phyloP scores from a whole-genome alignment of 2,113 vertebrate species.

The Cathartes aura region DNA sequence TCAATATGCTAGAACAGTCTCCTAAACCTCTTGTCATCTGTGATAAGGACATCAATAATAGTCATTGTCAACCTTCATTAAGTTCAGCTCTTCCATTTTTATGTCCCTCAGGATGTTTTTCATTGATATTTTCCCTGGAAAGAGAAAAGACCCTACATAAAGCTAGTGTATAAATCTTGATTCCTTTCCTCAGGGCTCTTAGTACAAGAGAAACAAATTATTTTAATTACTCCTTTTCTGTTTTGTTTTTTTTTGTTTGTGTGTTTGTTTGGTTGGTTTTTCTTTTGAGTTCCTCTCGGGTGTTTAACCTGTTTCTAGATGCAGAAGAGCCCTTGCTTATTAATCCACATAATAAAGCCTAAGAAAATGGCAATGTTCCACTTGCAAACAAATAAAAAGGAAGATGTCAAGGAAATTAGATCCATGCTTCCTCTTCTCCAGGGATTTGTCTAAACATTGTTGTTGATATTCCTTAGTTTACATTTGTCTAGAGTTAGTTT shows the following conservation, averaged over 20 bases:
- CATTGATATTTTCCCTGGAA: conserved; percentile 72
- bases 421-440: neutral
- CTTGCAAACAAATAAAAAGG: neutral
- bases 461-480: neutral
- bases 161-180: conserved; percentile 24
- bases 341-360: neutral
- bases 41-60: conserved; percentile 76
- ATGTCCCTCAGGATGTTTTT: conserved; percentile 63
- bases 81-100: conserved; percentile 64
- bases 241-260: neutral
- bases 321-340: neutral
- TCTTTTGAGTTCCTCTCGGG: neutral
- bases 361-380: neutral
- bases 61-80: conserved; percentile 76
- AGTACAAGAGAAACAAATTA: conserved; percentile 50
- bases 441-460: neutral
- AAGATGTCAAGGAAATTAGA: neutral
- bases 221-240: conserved; percentile 45
- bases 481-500: neutral
- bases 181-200: conserved; percentile 36
- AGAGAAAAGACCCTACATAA: conserved; percentile 42
- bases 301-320: neutral
- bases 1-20: conserved; percentile 57
- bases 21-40: conserved; percentile 63
- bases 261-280: neutral